Percentiles rank a stretch among this genome's conserved stretches.
Conservation (phyloP, 2,797 vertebrate species). For the Sebastes matsubarae region DNA sequence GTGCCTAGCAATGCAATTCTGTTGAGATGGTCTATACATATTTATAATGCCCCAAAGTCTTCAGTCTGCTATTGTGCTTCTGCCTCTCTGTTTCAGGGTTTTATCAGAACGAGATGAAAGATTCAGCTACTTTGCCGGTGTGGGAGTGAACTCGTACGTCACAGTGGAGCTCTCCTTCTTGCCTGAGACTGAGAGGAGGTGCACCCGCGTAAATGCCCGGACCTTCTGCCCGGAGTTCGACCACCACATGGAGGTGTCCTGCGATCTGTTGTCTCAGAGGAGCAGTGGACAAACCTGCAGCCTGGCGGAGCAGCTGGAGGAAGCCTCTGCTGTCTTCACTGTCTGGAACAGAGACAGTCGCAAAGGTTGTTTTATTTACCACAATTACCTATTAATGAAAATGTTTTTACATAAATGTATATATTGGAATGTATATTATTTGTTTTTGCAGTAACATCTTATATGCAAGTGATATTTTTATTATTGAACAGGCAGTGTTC, state of each 20-base stretch:
- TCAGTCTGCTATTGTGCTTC: neutral
- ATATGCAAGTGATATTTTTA: neutral
- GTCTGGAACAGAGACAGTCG: conserved; percentile 86
- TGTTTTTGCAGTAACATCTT: neutral
- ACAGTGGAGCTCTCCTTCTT: conserved; percentile 88
- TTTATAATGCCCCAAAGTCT: neutral
- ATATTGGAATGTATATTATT: neutral
- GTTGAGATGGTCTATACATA: too few relatives aligned
- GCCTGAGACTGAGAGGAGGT: conserved; percentile 79
- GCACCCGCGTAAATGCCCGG: conserved; percentile 80
- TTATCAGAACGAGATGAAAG: conserved; percentile 82
- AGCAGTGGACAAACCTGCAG: conserved; percentile 87
- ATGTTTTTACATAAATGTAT: neutral
- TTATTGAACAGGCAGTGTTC: neutral
- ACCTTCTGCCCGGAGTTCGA: conserved; percentile 93
- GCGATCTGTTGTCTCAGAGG: conserved; percentile 83
- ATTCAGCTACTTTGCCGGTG: conserved; percentile 80
- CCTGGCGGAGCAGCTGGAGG: conserved; percentile 90
- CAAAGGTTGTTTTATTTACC: conserved; percentile 56
- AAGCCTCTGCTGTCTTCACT: conserved; percentile 84
- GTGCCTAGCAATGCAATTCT: too few relatives aligned
- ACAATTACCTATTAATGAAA: neutral
- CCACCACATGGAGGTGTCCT: conserved; percentile 86
- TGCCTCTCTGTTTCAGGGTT: conserved; percentile 71
- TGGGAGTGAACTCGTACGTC: conserved; percentile 89